A percentile compares a stretch with the other conserved stretches of the same genome.
phyloP scores from a whole-genome alignment of 1,140 invertebrate genomes.

The Zaprionus ornatus region DNA sequence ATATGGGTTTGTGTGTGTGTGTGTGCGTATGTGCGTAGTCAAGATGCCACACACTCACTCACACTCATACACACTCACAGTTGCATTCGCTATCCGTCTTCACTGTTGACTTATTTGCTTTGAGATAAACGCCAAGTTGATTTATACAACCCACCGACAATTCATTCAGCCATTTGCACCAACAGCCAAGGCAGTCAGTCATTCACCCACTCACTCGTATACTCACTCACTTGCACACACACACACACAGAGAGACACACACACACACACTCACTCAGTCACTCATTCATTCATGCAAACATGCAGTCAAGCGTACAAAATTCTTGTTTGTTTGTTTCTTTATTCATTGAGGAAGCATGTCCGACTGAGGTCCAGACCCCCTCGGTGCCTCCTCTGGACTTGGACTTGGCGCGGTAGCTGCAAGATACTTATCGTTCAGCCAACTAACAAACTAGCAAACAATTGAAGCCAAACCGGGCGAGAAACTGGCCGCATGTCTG shows the following conservation, averaged over 20 bases:
- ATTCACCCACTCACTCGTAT: conserved; percentile 21
- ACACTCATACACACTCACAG: conserved; percentile 10
- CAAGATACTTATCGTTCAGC: conserved; percentile 46
- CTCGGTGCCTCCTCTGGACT: neutral
- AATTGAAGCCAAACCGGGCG: conserved; percentile 51
- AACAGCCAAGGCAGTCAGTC: conserved; percentile 26
- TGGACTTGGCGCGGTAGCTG: conserved; percentile 18
- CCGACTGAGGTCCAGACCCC: conserved; percentile 26
- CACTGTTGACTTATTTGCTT: conserved; percentile 81
- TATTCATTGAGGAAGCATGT: conserved; percentile 68
- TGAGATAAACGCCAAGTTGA: conserved; percentile 81
- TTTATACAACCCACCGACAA: conserved; percentile 81
- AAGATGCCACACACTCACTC: conserved; percentile 37
- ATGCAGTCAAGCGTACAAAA: conserved; percentile 77
- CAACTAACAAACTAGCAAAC: conserved; percentile 73
- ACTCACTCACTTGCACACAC: conserved; percentile 22
- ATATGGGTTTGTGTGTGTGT: neutral
- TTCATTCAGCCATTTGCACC: conserved; percentile 79
- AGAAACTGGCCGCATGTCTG: conserved; percentile 35
- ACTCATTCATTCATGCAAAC: conserved; percentile 60
- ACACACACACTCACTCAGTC: conserved; percentile 41
- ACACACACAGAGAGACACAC: conserved; percentile 43
- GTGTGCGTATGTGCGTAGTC: neutral
- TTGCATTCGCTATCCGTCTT: conserved; percentile 78
- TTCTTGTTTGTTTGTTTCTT: conserved; percentile 81